Conservation (phyloP, 23 tunicate species). For the Ciona savignyi region DNA sequence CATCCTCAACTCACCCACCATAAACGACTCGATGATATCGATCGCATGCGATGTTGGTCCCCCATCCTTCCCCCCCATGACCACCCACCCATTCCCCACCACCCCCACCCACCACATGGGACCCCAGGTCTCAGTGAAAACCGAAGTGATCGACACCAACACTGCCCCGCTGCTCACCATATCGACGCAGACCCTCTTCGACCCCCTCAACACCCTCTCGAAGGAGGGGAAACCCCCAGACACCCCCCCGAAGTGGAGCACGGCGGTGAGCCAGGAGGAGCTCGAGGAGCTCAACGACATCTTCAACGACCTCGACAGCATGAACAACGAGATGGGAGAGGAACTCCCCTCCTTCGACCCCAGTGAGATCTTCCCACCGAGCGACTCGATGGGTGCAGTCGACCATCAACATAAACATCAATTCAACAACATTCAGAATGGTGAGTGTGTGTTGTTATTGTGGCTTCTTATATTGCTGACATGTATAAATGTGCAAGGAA, state of each 20-base stretch:
- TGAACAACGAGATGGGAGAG: background rate
- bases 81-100: too few relatives aligned
- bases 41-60: background rate
- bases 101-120: background rate
- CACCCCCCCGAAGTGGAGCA: background rate
- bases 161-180: background rate
- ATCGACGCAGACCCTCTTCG: background rate
- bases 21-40: background rate
- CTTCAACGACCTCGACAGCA: conserved; percentile 3
- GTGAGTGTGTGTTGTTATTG: too few relatives aligned
- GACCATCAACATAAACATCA: too few relatives aligned
- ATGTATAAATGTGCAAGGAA: too few relatives aligned
- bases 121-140: background rate
- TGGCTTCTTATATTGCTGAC: too few relatives aligned
- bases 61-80: too few relatives aligned
- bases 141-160: background rate
- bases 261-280: conserved; percentile 28
- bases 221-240: background rate
- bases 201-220: background rate
- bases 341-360: too few relatives aligned
- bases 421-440: too few relatives aligned
- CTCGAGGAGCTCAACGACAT: conserved; percentile 19
- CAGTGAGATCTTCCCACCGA: too few relatives aligned
- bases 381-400: too few relatives aligned
- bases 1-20: background rate